phyloP scores from a whole-genome alignment of 1,140 invertebrate species.

The Caenorhabditis brenneri region DNA sequence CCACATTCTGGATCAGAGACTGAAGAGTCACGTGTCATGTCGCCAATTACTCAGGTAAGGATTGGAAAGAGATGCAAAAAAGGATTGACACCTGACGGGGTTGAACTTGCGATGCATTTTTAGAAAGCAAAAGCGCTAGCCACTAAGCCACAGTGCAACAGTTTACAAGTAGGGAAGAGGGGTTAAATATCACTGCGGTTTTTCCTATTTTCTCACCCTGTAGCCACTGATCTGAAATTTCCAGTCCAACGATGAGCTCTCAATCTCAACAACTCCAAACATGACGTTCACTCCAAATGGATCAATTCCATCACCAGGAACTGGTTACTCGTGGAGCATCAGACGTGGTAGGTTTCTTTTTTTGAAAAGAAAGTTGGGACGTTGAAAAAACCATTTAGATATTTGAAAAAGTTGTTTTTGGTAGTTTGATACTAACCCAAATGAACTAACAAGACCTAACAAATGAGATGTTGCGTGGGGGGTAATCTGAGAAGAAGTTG shows the following conservation, averaged over 20 bases:
- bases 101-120: too few species aligned
- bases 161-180: too few species aligned
- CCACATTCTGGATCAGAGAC: not conserved
- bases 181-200: too few species aligned
- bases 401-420: too few species aligned
- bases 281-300: slow-evolving; percentile 5
- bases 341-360: slow-evolving; percentile 4
- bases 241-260: not conserved
- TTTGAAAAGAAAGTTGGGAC: slow-evolving; percentile 26
- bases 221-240: not conserved
- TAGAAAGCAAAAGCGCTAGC: too few species aligned
- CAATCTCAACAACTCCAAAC: not conserved
- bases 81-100: too few species aligned
- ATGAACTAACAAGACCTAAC: not conserved
- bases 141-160: too few species aligned
- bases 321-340: slow-evolving; percentile 13
- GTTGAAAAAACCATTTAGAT: too few species aligned
- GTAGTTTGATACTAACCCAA: too few species aligned
- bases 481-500: not conserved
- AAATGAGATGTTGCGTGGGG: not conserved
- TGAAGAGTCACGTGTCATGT: slow-evolving; percentile 6
- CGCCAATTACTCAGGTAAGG: not conserved
- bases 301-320: slow-evolving; percentile 2
- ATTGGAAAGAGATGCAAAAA: not conserved
- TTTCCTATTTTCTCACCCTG: not conserved